A percentile compares a stretch with the other conserved stretches of the same genome.
Conservation (phyloP, 2,797 vertebrate species). For the Cetoscarus ocellatus region DNA sequence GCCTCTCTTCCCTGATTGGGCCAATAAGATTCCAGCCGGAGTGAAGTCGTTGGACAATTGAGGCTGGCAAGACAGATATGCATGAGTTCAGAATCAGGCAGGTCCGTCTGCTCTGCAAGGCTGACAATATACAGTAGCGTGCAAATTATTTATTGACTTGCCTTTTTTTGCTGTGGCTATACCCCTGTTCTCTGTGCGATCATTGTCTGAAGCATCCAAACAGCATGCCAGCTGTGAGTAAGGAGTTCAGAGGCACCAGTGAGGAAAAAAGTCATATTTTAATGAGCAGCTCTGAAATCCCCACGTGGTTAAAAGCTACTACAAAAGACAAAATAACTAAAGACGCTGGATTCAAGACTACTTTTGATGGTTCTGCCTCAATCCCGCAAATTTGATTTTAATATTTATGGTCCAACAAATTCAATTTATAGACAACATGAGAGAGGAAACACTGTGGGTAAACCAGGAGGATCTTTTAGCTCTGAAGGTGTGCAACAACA, state of each 20-base stretch:
- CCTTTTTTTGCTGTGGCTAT: constrained; percentile 28
- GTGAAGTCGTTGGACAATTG: too few relatives aligned
- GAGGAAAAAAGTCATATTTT: constrained; percentile 45
- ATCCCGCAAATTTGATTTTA: background rate
- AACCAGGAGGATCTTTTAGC: constrained; percentile 6
- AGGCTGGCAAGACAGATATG: too few relatives aligned
- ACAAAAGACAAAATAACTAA: constrained; percentile 21
- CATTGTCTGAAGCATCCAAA: constrained; percentile 48
- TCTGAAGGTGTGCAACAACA: constrained; percentile 6
- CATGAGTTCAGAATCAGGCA: too few relatives aligned
- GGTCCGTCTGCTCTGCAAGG: too few relatives aligned
- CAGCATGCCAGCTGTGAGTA: constrained; percentile 38
- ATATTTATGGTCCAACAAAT: constrained; percentile 11
- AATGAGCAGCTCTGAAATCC: constrained; percentile 70
- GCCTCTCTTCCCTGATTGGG: too few relatives aligned
- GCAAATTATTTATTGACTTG: constrained; percentile 54
- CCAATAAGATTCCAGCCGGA: too few relatives aligned
- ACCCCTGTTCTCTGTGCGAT: constrained; percentile 53
- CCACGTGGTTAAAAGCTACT: constrained; percentile 8
- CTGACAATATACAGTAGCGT: constrained; percentile 27
- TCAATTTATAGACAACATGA: constrained; percentile 27
- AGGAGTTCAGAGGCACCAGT: constrained; percentile 14
- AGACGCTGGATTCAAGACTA: constrained; percentile 9
- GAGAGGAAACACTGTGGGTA: constrained; percentile 2
- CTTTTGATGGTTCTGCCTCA: background rate